Evolutionary conservation across 2,113 vertebrate genomes (phyloP).

Genomic region (Alosa alosa): DNA sequence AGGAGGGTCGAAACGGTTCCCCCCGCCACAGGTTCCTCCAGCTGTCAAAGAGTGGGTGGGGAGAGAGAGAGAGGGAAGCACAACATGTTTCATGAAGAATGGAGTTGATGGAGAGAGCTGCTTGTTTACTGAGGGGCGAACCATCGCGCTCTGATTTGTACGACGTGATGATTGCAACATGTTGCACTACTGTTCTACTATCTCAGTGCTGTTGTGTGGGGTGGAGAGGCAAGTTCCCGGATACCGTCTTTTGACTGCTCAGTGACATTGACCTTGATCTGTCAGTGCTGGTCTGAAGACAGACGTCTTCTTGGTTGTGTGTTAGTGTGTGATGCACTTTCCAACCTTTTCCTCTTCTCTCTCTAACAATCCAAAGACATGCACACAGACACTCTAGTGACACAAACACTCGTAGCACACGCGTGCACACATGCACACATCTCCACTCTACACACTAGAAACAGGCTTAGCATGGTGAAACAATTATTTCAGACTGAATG

Average conservation of each 20-base stretch:
- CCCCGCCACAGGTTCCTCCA: slow-evolving; percentile 52
- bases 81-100: background rate
- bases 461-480: slow-evolving; percentile 60
- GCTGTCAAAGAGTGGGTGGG: slow-evolving; percentile 43
- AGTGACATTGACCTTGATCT: background rate
- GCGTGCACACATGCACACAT: background rate
- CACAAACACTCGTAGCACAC: too few relatives aligned
- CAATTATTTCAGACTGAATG: slow-evolving; percentile 72
- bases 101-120: background rate
- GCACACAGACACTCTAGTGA: background rate
- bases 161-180: slow-evolving; percentile 21
- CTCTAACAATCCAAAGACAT: background rate
- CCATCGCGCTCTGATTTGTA: slow-evolving; percentile 18
- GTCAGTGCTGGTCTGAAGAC: background rate
- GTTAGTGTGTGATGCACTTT: background rate
- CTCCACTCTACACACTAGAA: slow-evolving; percentile 50
- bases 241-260: background rate
- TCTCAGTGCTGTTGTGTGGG: slow-evolving; percentile 7
- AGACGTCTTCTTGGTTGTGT: background rate
- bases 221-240: background rate
- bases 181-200: slow-evolving; percentile 4
- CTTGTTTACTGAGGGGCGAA: background rate
- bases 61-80: background rate
- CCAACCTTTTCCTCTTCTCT: background rate
- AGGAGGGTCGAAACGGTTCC: slow-evolving; percentile 47